Evolutionary conservation across 2,888 invertebrate genomes (phyloP).

Genomic region (Pilophorus perplexus): DNA sequence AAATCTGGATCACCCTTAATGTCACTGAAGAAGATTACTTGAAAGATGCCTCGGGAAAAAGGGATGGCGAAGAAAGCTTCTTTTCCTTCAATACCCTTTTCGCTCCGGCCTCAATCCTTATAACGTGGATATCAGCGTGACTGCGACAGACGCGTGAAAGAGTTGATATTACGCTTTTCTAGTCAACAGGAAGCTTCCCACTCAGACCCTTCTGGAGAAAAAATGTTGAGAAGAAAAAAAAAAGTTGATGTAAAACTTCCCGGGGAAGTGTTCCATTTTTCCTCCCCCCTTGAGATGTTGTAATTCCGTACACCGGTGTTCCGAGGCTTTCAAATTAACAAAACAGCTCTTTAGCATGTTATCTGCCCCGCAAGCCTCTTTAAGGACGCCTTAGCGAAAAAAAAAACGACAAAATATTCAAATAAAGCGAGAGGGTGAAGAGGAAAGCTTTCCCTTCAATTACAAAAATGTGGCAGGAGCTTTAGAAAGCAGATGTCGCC

Average conservation of each 20-base stretch:
- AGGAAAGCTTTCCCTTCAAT: slow-evolving; percentile 27
- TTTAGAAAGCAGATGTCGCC: slow-evolving; percentile 33
- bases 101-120: too few relatives aligned
- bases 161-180: not conserved
- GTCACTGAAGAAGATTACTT: slow-evolving; percentile 34
- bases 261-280: not conserved
- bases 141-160: slow-evolving; percentile 31
- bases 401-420: slow-evolving; percentile 28
- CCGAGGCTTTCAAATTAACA: slow-evolving; percentile 44
- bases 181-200: not conserved
- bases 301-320: slow-evolving; percentile 37
- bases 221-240: not conserved
- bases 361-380: slow-evolving; percentile 24
- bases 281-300: slow-evolving; percentile 1
- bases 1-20: slow-evolving; percentile 41
- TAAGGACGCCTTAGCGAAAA: slow-evolving; percentile 13
- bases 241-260: slow-evolving; percentile 9
- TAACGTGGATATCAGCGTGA: not conserved
- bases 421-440: slow-evolving; percentile 29
- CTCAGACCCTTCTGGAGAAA: not conserved
- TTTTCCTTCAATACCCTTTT: slow-evolving; percentile 1
- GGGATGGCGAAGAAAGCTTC: not conserved
- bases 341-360: slow-evolving; percentile 46
- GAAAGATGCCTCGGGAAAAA: slow-evolving; percentile 26
- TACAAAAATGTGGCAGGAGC: slow-evolving; percentile 38